Base-by-base conservation (phyloP, 1,140 invertebrate species). In the Danaus plexippus region DNA sequence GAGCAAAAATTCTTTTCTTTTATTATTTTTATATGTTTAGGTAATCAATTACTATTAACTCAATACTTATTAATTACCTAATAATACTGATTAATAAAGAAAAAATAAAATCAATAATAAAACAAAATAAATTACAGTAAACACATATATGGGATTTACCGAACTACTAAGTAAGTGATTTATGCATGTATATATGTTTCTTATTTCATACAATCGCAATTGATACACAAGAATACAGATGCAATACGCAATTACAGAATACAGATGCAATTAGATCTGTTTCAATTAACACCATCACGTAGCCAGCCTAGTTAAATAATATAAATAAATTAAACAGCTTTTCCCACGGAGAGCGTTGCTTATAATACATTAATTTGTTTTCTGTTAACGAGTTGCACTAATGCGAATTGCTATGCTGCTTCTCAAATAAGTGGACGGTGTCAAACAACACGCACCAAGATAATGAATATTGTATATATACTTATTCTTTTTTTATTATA, bases 361-460 rank as follows among this genome's bases (percentile, higher is more conserved):
- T 67, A 80, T 84, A 84, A 82, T 82, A 71, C 77, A 85, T 82
- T 83, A 82, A 84, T 85, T 85, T 78, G 80, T 80, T 85, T 85
- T 82, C 82, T 54, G 61, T 71, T 85, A 79, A 81, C 77, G 77
- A 85, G 73, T 51, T 57, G 55, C 51, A 56, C 68, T 80, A 77
- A 79, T 81, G 74, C 69, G 67, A 69, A 70, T 47, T 59, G 57
- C 63, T 67, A 54, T 63, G 47, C 54, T 69, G 69, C 71, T 56
- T 71, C 66, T 61, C 67, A 69, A 69, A 66, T 61, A 57, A 47
- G 11, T 54, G 59, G 51, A 74, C 67, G 71, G 57, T 6, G 54
- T 69, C 68, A 83, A 79, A 51, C 52, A 66, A 47, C 56, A 52
- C 32, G 47, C 59, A 42, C 50, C 55, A 4, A 47, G 52, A 51